phyloP scores from a whole-genome alignment of 2,888 invertebrate species.

The Clusia tigrina region DNA sequence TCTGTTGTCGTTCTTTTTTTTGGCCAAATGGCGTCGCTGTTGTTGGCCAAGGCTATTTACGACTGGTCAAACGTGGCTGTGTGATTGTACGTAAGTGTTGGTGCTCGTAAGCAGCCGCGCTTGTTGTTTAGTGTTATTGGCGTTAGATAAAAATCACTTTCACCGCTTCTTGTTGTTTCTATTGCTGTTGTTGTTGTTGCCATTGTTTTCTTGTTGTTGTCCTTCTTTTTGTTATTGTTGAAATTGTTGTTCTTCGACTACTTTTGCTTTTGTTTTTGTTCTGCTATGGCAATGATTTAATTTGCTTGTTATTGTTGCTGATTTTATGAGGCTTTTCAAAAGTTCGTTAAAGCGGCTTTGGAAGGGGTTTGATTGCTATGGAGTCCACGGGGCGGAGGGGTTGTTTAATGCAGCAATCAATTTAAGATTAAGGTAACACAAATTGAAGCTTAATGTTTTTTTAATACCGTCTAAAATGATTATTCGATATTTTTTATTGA shows the following conservation, averaged over 20 bases:
- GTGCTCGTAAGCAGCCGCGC: no score
- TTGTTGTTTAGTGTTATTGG: constrained; percentile 8
- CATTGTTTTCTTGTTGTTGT: background rate
- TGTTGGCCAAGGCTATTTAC: constrained; percentile 1
- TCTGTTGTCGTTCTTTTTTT: background rate
- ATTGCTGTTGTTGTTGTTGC: background rate
- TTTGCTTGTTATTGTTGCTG: background rate
- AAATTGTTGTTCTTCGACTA: background rate
- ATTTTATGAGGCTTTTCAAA: background rate
- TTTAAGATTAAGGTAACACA: background rate
- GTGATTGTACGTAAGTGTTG: constrained; percentile 5
- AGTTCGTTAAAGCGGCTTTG: no score
- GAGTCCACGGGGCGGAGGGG: no score
- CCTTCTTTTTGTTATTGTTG: no score
- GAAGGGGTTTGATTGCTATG: no score
- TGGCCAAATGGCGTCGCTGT: background rate
- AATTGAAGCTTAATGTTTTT: background rate
- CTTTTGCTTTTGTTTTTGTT: constrained; percentile 6
- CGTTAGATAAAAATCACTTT: constrained; percentile 26
- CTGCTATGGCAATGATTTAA: background rate
- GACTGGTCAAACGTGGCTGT: background rate
- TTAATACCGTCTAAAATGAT: no score
- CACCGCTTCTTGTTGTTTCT: constrained; percentile 11
- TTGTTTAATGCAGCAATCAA: background rate
- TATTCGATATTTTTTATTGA: no score